Conservation (phyloP, 2,797 vertebrate genomes). For the Acipenser transmontanus region DNA sequence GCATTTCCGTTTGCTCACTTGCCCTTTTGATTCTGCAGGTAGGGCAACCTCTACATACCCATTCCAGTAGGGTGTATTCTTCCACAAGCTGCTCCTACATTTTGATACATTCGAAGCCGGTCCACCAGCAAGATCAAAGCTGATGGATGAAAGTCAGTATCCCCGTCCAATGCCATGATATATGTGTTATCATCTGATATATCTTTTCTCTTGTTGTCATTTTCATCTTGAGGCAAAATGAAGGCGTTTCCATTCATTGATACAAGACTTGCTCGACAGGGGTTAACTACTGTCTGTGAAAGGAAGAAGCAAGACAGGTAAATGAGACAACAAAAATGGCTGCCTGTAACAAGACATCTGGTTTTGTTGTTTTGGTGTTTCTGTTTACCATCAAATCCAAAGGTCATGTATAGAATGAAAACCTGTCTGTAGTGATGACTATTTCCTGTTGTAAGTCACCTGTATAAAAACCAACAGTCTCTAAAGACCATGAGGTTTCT, state of each 20-base stretch:
- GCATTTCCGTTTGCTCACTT: too few relatives aligned
- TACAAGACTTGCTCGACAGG: slow-evolving; percentile 50
- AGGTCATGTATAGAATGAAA: too few relatives aligned
- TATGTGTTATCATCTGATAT: slow-evolving; percentile 64
- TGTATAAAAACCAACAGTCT: too few relatives aligned
- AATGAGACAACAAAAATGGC: slow-evolving; percentile 6
- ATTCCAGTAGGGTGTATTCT: slow-evolving; percentile 75
- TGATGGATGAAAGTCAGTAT: slow-evolving; percentile 72
- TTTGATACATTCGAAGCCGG: slow-evolving; percentile 62
- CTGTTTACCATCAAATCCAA: too few relatives aligned
- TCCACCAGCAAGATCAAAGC: slow-evolving; percentile 67
- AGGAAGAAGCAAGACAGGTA: background rate
- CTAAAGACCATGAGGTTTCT: too few relatives aligned
- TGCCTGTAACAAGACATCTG: too few relatives aligned
- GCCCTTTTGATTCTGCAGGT: too few relatives aligned
- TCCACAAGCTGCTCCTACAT: slow-evolving; percentile 72
- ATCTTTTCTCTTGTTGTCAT: slow-evolving; percentile 55
- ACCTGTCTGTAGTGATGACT: too few relatives aligned
- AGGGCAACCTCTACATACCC: slow-evolving; percentile 45
- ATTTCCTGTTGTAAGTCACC: too few relatives aligned
- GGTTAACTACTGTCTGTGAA: slow-evolving; percentile 43
- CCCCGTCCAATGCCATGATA: slow-evolving; percentile 69
- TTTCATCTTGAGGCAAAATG: slow-evolving; percentile 44
- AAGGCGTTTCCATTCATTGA: slow-evolving; percentile 53
- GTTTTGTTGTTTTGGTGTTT: too few relatives aligned